Evolutionary conservation across 2,113 vertebrate species (phyloP).

Genomic region (Alces alces): DNA sequence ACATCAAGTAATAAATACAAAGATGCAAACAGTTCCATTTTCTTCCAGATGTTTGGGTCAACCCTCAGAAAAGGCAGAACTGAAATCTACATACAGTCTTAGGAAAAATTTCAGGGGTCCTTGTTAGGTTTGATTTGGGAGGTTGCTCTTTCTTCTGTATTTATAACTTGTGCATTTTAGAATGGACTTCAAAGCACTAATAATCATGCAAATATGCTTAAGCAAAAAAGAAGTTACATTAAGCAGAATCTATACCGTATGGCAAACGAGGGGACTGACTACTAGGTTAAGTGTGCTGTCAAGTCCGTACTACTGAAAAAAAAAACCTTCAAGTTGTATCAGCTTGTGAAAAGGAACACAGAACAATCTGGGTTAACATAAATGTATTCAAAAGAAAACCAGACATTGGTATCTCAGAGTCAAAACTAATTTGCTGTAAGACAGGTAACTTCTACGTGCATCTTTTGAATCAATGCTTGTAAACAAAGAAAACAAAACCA

Average conservation of each 20-base stretch:
- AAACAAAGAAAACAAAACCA: neutral
- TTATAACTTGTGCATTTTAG: conserved; percentile 89
- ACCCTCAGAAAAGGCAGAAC: conserved; percentile 78
- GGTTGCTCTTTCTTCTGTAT: conserved; percentile 82
- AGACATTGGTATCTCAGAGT: neutral
- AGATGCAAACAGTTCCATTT: conserved; percentile 91
- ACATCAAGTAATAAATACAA: conserved; percentile 99
- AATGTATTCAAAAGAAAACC: neutral
- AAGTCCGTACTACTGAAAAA: conserved; percentile 5
- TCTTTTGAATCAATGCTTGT: conserved; percentile 16
- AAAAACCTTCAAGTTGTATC: conserved; percentile 25
- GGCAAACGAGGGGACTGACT: conserved; percentile 58
- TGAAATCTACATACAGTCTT: conserved; percentile 78
- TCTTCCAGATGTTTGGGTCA: conserved; percentile 75
- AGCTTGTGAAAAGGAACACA: neutral
- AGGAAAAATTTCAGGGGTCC: conserved; percentile 69
- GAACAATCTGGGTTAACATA: neutral
- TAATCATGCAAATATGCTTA: conserved; percentile 84
- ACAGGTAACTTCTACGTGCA: neutral
- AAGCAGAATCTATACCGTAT: conserved; percentile 70
- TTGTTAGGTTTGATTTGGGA: conserved; percentile 67
- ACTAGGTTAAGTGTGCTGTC: conserved; percentile 54
- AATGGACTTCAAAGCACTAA: conserved; percentile 81
- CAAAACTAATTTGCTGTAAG: conserved; percentile 24
- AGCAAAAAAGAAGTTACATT: conserved; percentile 67